A percentile compares a stretch with the other conserved stretches of the same genome.
These are phyloP conservation scores for Poeciliopsis turneri DNA, from an alignment of 2,797 vertebrate genomes.

Conservation along the genomic window DNA sequence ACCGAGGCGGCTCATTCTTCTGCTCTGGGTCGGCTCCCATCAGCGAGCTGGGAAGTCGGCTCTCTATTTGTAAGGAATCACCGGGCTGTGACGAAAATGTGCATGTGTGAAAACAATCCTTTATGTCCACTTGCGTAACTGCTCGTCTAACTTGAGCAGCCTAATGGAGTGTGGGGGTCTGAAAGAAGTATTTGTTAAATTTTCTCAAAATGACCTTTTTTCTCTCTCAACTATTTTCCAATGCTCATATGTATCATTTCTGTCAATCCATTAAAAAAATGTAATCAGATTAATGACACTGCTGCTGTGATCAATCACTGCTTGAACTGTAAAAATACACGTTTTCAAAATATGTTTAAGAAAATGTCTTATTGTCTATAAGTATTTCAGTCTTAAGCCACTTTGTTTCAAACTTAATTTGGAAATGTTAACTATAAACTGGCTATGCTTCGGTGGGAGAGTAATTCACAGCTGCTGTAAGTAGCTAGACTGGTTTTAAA, in stretches of 20 bases:
- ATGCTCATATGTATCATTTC: background rate
- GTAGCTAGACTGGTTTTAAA: too few relatives aligned
- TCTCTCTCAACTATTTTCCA: slow-evolving; percentile 39
- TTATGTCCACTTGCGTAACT: slow-evolving; percentile 60
- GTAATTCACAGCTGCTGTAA: too few relatives aligned
- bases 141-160: slow-evolving; percentile 61
- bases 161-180: slow-evolving; percentile 48
- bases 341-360: too few relatives aligned
- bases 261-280: background rate
- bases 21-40: slow-evolving; percentile 60
- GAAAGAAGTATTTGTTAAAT: slow-evolving; percentile 62
- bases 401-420: too few relatives aligned
- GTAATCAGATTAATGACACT: too few relatives aligned
- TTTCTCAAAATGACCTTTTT: slow-evolving; percentile 51
- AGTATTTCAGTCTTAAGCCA: too few relatives aligned
- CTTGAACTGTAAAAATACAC: too few relatives aligned
- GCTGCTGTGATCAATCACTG: too few relatives aligned
- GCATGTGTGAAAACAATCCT: slow-evolving; percentile 32
- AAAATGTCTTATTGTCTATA: too few relatives aligned
- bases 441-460: too few relatives aligned
- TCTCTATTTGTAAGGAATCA: slow-evolving; percentile 49
- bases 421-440: too few relatives aligned
- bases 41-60: slow-evolving; percentile 53
- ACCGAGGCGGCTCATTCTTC: slow-evolving; percentile 61
- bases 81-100: slow-evolving; percentile 42